Evolutionary conservation across 1,140 invertebrate species (phyloP).

Genomic region (Bilobella aurantiaca): DNA sequence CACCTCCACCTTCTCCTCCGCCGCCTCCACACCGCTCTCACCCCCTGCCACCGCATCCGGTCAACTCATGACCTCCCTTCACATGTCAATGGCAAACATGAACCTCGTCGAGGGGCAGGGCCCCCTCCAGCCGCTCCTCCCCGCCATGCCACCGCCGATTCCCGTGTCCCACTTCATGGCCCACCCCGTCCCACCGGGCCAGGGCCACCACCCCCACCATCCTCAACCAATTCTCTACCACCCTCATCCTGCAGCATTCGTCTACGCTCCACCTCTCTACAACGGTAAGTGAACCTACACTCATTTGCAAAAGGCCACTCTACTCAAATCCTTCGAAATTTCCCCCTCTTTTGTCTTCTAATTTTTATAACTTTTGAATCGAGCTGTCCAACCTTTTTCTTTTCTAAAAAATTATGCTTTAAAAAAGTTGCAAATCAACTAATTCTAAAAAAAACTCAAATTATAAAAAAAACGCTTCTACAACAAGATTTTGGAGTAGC

Average conservation of each 20-base stretch:
- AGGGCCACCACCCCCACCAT: slow-evolving; percentile 12
- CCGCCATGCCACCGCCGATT: slow-evolving; percentile 9
- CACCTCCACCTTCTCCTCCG: slow-evolving; percentile 3
- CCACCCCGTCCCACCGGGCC: slow-evolving; percentile 8
- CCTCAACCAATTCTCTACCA: slow-evolving; percentile 16
- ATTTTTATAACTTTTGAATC: not conserved
- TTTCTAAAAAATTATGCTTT: not conserved
- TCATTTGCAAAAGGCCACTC: no score
- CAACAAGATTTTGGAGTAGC: no score
- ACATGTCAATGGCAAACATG: not conserved
- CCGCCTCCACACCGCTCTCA: not conserved
- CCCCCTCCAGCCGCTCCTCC: not conserved
- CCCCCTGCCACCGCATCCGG: not conserved
- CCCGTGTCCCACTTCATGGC: not conserved
- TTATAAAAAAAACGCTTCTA: not conserved
- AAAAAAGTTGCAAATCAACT: not conserved
- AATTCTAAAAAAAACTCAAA: not conserved
- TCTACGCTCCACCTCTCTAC: slow-evolving; percentile 31
- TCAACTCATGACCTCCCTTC: not conserved
- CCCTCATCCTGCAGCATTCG: slow-evolving; percentile 25
- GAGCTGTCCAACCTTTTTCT: no score
- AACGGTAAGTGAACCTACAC: slow-evolving; percentile 29
- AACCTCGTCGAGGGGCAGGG: not conserved
- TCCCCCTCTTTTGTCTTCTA: slow-evolving; percentile 5
- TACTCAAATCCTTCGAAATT: not conserved